Percentiles rank a stretch among this genome's conserved stretches.
Evolutionary conservation across 1,140 invertebrate species (phyloP).

Genomic region (Drosophila parabipectinata): DNA sequence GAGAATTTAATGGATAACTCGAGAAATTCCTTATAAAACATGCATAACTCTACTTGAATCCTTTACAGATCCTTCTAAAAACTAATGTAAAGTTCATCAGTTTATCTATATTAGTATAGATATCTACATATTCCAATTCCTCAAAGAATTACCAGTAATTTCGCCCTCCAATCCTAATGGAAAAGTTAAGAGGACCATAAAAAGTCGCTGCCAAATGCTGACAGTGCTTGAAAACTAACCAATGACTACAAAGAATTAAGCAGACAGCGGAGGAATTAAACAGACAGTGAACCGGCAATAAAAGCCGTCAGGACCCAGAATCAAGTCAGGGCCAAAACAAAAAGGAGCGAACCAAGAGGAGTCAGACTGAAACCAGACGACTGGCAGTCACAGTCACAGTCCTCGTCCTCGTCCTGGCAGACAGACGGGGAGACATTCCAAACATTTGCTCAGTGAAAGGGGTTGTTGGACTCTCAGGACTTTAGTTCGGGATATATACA

Average conservation of each 20-base stretch:
- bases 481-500: constrained; percentile 44
- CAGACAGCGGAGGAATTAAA: constrained; percentile 44
- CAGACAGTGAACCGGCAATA: constrained; percentile 35
- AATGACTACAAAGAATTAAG: constrained; percentile 47
- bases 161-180: neutral
- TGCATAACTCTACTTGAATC: too few relatives aligned
- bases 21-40: too few relatives aligned
- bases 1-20: neutral
- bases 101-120: too few relatives aligned
- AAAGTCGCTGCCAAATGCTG: constrained; percentile 31
- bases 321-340: constrained; percentile 37
- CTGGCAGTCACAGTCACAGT: constrained; percentile 3
- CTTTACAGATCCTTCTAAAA: too few relatives aligned
- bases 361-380: constrained; percentile 59
- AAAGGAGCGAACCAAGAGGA: constrained; percentile 3
- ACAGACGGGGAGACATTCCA: constrained; percentile 37
- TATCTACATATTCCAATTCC: neutral
- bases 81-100: too few relatives aligned
- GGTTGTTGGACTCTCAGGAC: constrained; percentile 72
- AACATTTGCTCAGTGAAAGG: constrained; percentile 55
- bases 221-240: constrained; percentile 42
- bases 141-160: neutral
- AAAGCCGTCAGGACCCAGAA: constrained; percentile 33
- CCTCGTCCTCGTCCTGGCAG: constrained; percentile 21
- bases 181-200: constrained; percentile 23